Percentiles rank a stretch among this genome's conserved stretches.
phyloP scores from a whole-genome alignment of 1,140 invertebrate genomes.

The Saccostrea glomerata region DNA sequence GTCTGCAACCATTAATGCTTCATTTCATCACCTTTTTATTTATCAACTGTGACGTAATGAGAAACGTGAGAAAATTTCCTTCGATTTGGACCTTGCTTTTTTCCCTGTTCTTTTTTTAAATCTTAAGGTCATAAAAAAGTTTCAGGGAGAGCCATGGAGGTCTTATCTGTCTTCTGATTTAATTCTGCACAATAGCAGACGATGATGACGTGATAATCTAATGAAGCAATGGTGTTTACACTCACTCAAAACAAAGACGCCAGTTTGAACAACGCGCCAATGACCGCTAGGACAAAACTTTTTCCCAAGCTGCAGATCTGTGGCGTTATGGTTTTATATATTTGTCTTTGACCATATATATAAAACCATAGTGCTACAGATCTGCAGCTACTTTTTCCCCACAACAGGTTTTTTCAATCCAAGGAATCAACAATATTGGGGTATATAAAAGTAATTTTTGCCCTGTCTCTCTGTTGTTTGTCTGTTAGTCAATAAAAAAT shows the following conservation, averaged over 20 bases:
- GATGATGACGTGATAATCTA: not conserved
- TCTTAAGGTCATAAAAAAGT: not conserved
- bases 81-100: not conserved
- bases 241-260: not conserved
- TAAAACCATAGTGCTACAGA: no score
- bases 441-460: no score
- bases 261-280: not conserved
- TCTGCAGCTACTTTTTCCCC: no score
- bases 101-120: not conserved
- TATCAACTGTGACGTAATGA: constrained; percentile 17
- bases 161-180: constrained; percentile 2
- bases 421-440: no score
- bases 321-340: no score
- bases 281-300: constrained; percentile 15
- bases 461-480: no score
- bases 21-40: constrained; percentile 35
- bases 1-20: constrained; percentile 10
- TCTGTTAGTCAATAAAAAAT: no score
- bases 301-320: no score
- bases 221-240: constrained; percentile 8
- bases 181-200: not conserved
- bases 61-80: not conserved
- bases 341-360: no score
- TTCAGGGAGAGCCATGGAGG: not conserved
- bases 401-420: not conserved